These are phyloP conservation scores for Lithobates pipiens DNA, from an alignment of 2,797 vertebrate genomes.

Conservation along the genomic window DNA sequence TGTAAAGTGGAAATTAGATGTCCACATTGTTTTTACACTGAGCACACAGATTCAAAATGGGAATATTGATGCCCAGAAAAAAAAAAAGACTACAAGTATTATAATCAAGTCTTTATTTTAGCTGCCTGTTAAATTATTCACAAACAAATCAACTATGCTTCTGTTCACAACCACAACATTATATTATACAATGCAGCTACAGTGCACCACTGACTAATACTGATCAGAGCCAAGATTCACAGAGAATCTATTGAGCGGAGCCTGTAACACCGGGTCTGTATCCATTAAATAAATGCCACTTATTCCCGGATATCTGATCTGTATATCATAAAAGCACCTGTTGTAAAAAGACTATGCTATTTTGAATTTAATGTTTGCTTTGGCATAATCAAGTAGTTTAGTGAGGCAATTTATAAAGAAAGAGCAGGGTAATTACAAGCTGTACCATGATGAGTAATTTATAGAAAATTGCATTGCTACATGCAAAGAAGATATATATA, in stretches of 20 bases:
- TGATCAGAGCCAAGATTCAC: slow-evolving; percentile 43
- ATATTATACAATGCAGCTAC: slow-evolving; percentile 45
- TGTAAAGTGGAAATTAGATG: not conserved
- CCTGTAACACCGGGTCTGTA: slow-evolving; percentile 8
- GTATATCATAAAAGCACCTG: slow-evolving; percentile 19
- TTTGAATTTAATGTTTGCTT: not conserved
- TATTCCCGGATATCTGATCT: not conserved
- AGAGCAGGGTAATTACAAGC: not conserved
- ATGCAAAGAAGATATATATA: not conserved
- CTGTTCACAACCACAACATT: slow-evolving; percentile 22
- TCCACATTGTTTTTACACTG: not conserved
- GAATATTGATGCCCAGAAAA: not conserved
- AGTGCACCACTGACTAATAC: slow-evolving; percentile 37
- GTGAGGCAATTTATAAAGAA: not conserved
- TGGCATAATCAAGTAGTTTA: not conserved
- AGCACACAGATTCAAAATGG: not conserved
- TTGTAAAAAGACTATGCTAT: not conserved
- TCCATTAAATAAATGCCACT: slow-evolving; percentile 1
- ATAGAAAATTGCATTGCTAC: not conserved
- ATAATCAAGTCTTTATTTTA: slow-evolving; percentile 28
- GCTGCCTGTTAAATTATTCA: slow-evolving; percentile 44
- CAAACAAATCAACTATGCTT: slow-evolving; percentile 33
- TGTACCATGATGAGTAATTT: not conserved
- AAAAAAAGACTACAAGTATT: slow-evolving; percentile 1
- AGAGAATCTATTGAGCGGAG: slow-evolving; percentile 43